Evolutionary conservation across 2,797 vertebrate species (phyloP), one percentile per base, ranked within the genome.

Genomic region (Acestrorhynchus altus): DNA sequence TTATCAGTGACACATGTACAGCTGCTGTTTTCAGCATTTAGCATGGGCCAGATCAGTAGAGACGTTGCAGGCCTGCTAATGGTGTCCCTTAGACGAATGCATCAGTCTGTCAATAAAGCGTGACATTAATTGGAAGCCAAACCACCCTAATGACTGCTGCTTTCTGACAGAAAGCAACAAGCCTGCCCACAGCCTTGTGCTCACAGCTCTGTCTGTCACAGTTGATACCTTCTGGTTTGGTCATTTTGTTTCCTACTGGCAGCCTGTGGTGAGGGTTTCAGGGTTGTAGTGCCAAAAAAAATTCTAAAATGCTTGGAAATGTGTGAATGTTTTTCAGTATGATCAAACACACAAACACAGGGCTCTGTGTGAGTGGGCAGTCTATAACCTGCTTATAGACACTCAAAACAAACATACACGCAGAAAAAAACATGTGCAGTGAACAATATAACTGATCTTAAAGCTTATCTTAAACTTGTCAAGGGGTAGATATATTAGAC

Each of bases 21-120:
- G 28, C 56, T 64, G 49, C 2, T 60, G 57, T 22, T 57, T 64
- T 64, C 39, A 15, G 59, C 26, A 46, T 47, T 24, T 39, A 51
- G 4, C 47, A 26, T 44, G 24, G 5, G 44, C 22, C 1, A 72
- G 18, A 63, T 22, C 63, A 47, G 16, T 26, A 56, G 5, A 52
- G 44, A 42, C 42, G 57, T 4, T 77, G 47, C 16, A 69, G 64
- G n/a, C 35, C 44, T 77, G 35, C 40, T 77, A 77, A 67, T 60
- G 46, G 26, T 61, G 46, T 77, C 52, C 63, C 56, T 81, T 49
- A 77, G 28, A 61, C 42, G 66, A 57, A 42, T 72, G 20, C 13
- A 73, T 64, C 28, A 44, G 42, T 71, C 64, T 77, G 74, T 71
- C 81, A 72, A 47, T 49, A 56, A 57, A 67, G 12, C 66, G 79